These are phyloP conservation scores for Neocrepidodera transversa DNA, from an alignment of 2,888 invertebrate species.

Conservation along the genomic window DNA sequence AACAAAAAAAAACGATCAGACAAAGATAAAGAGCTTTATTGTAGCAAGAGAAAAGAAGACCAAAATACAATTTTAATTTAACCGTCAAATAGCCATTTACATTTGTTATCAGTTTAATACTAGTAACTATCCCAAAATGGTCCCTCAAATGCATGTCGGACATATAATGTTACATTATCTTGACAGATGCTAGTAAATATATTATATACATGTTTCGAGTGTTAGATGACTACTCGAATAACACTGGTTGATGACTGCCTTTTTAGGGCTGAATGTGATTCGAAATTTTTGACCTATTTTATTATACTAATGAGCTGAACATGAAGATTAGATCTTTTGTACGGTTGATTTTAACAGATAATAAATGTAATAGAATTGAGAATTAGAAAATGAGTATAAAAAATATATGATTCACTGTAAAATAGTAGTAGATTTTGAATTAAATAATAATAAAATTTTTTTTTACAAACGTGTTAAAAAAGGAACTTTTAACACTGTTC, in stretches of 20 bases:
- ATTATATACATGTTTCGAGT: conserved; percentile 7
- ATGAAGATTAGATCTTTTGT: conserved; percentile 1
- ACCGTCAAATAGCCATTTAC: background rate
- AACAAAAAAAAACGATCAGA: too few relatives aligned
- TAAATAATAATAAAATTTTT: too few relatives aligned
- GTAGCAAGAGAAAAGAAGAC: too few relatives aligned
- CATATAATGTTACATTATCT: conserved; percentile 4
- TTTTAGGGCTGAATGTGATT: background rate
- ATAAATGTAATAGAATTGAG: too few relatives aligned
- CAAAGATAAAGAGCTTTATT: too few relatives aligned
- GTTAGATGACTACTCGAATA: conserved; percentile 3
- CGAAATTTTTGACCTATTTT: conserved; percentile 1
- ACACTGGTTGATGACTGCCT: background rate
- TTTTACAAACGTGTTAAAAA: too few relatives aligned
- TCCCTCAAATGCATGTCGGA: background rate
- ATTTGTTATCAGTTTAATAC: background rate
- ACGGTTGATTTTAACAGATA: too few relatives aligned
- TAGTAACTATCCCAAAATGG: background rate
- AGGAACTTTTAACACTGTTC: too few relatives aligned
- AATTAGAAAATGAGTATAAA: too few relatives aligned
- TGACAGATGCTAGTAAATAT: conserved; percentile 11
- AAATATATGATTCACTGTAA: too few relatives aligned
- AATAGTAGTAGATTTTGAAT: too few relatives aligned
- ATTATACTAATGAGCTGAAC: background rate
- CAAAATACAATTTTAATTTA: too few relatives aligned